Base-by-base conservation (phyloP, 2,888 invertebrate species). In the Noctua comes region DNA sequence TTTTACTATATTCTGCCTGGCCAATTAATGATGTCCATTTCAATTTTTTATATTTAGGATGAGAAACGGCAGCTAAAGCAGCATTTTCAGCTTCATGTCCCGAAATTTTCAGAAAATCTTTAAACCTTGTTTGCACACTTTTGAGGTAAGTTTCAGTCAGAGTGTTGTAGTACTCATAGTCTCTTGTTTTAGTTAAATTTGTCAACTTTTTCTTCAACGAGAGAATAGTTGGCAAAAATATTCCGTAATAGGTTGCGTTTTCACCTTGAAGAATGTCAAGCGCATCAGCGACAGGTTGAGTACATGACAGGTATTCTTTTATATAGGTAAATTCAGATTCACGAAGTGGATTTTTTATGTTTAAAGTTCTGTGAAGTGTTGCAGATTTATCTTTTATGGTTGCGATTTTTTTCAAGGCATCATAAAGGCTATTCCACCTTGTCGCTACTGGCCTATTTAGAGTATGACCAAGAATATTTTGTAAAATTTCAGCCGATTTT, bases 401-500 rank as follows among this genome's bases (percentile, higher is more conserved):
- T 40, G 40, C 40, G 1, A 40, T 40, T 40, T 40, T 78, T 78
- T 74, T 70, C 10, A 80, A 65, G 51, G 80, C 70, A 71, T 77
- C 80, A 66, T 73, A 76, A 57, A 73, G 64, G 64, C 77, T 80
- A 6, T 77, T 77, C 80, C 77, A 80, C 65, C 80, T 77, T 48
- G 80, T 80, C 51, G 57, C 70, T 73, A 68, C 77, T 65, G 80
- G 77, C 68, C 73, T 72, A 65, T 54, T 73, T 69, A 73, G 57
- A 36, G 36, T 80, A 11, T 77, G 73, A 51, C 70, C 64, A 54
- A 76, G 54, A 65, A 76, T 76, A 76, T 71, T 76, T 65, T 76
- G 76, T 73, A 77, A 77, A 77, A 77, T 73, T 76, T 82, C 79
- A 65, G 80, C 79, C 48, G 82, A 82, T 82, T 82, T 82, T 76